Evolutionary conservation across 2,888 invertebrate genomes (phyloP).

Genomic region (Sympetrum striolatum): DNA sequence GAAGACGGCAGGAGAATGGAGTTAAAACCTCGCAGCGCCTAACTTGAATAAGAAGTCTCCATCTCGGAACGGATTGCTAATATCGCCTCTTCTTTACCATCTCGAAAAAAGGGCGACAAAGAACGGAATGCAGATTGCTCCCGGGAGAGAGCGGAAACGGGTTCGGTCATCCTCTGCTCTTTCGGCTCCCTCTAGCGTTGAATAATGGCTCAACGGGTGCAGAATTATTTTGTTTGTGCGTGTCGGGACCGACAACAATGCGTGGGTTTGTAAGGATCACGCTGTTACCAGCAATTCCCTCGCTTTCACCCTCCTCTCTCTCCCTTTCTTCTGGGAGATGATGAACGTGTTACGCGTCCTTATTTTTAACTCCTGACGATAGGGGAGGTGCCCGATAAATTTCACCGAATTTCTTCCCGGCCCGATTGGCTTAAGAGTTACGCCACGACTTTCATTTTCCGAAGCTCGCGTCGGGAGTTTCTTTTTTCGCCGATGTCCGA

Average conservation of each 20-base stretch:
- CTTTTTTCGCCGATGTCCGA: too few species aligned
- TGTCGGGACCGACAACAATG: neutral
- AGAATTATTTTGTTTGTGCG: neutral
- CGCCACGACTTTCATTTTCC: too few species aligned
- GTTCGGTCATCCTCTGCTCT: neutral
- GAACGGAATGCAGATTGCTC: neutral
- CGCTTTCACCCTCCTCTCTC: neutral
- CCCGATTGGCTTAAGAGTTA: too few species aligned
- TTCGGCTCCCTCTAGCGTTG: neutral
- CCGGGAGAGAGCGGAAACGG: neutral
- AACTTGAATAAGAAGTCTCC: neutral
- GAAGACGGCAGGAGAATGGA: neutral
- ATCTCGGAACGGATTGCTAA: neutral
- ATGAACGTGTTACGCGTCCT: neutral
- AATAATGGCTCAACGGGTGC: neutral
- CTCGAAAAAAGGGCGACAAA: neutral
- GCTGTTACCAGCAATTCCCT: neutral
- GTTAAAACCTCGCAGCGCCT: neutral
- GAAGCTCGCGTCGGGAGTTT: too few species aligned
- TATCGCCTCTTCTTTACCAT: neutral
- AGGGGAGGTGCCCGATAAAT: neutral
- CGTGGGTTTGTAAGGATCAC: neutral
- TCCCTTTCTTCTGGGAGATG: neutral
- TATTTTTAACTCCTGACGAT: neutral
- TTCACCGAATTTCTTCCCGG: neutral